Evolutionary conservation across 2,797 vertebrate species (phyloP).

Genomic region (Cynodonichthys magdalenae): DNA sequence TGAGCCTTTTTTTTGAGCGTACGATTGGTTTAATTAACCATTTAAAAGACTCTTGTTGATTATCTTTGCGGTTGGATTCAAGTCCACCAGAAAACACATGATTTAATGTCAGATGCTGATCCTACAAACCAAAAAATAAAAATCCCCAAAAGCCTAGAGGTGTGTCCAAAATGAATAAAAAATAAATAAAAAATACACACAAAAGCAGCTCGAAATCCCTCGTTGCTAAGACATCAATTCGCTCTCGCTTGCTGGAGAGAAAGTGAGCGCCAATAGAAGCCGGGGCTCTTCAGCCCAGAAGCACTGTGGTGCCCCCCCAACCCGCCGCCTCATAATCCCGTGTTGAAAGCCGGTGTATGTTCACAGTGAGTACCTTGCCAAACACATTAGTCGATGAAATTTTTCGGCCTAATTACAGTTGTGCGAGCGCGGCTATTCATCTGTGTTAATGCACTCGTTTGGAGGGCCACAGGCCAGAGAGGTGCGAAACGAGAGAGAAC

Average conservation of each 20-base stretch:
- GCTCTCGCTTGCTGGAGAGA: slow-evolving; percentile 25
- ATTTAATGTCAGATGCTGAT: not conserved
- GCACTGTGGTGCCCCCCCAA: slow-evolving; percentile 38
- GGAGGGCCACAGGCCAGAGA: slow-evolving; percentile 51
- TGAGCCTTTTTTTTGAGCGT: not conserved
- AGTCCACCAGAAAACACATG: not conserved
- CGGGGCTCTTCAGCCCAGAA: slow-evolving; percentile 51
- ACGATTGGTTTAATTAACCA: not conserved
- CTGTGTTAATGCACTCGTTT: slow-evolving; percentile 61
- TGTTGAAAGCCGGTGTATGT: slow-evolving; percentile 43
- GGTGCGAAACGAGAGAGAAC: slow-evolving; percentile 48
- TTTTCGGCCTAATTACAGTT: slow-evolving; percentile 62
- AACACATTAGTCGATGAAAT: slow-evolving; percentile 70
- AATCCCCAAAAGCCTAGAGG: slow-evolving; percentile 1
- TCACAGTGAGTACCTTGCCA: slow-evolving; percentile 51
- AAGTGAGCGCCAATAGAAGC: slow-evolving; percentile 51
- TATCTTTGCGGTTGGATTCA: not conserved
- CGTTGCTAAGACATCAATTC: slow-evolving; percentile 45
- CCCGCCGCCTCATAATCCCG: slow-evolving; percentile 37
- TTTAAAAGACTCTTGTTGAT: not conserved
- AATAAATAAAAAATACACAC: slow-evolving; percentile 16
- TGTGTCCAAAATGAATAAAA: slow-evolving; percentile 8
- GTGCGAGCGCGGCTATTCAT: slow-evolving; percentile 58
- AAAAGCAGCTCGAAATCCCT: slow-evolving; percentile 28
- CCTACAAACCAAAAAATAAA: not conserved